These are phyloP conservation scores for Sminthurinus aureus DNA, from an alignment of 2,888 invertebrate genomes.

Conservation along the genomic window DNA sequence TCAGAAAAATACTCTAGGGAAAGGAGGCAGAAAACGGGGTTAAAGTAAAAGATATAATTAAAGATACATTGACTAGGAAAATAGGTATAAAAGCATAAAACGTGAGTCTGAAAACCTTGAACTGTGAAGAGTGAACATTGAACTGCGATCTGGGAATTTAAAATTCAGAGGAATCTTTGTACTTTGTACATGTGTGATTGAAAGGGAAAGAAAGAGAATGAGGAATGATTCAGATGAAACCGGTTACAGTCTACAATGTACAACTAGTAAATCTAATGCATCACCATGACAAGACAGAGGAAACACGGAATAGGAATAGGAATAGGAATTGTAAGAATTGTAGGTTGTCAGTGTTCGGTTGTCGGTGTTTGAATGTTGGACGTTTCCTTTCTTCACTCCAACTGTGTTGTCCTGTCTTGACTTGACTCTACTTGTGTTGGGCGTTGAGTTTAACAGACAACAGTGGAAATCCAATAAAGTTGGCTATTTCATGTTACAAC, in stretches of 20 bases:
- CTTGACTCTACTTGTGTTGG: background rate
- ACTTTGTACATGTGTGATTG: background rate
- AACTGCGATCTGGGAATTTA: background rate
- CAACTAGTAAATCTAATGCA: background rate
- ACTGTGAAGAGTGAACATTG: no score
- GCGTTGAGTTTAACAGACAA: constrained; percentile 26
- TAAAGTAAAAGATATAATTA: constrained; percentile 40
- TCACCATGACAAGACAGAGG: background rate
- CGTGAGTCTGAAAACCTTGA: background rate
- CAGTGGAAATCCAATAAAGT: constrained; percentile 36
- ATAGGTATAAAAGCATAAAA: background rate
- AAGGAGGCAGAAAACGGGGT: background rate
- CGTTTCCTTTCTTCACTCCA: background rate
- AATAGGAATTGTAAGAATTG: background rate
- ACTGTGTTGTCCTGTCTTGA: background rate
- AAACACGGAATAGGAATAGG: background rate
- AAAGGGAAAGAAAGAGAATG: background rate
- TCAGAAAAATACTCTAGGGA: background rate
- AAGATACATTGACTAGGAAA: constrained; percentile 18
- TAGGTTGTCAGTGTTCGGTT: background rate
- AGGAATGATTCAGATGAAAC: background rate
- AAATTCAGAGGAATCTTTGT: no score
- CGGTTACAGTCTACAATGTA: background rate
- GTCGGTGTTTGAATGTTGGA: background rate
- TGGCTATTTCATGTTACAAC: constrained; percentile 35